Conservation (phyloP, 1,140 invertebrate species). For the Drosophila ambigua region DNA sequence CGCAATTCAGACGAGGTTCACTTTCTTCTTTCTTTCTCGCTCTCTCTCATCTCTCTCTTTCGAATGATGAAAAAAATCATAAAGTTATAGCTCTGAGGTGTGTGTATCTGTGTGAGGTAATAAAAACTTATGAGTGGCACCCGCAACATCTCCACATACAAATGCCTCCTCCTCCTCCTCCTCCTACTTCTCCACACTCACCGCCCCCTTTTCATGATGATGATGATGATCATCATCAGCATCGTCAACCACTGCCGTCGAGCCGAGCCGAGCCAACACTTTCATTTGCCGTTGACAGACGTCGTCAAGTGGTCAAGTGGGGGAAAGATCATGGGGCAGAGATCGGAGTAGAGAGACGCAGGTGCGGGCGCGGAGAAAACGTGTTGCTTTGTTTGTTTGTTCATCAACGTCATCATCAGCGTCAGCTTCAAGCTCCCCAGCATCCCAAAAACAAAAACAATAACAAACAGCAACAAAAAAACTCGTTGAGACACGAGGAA, state of each 20-base stretch:
- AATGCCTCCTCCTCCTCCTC: slow-evolving; percentile 5
- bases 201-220: slow-evolving; percentile 28
- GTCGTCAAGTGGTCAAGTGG: slow-evolving; percentile 48
- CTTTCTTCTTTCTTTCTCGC: slow-evolving; percentile 43
- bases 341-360: not conserved
- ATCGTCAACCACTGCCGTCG: too few species aligned
- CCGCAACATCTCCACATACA: slow-evolving; percentile 16
- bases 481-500: slow-evolving; percentile 29
- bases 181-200: not conserved
- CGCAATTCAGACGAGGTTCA: slow-evolving; percentile 22
- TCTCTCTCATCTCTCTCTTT: slow-evolving; percentile 2
- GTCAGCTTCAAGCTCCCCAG: slow-evolving; percentile 9
- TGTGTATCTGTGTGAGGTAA: slow-evolving; percentile 29
- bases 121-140: slow-evolving; percentile 45
- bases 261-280: slow-evolving; percentile 25
- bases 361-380: slow-evolving; percentile 26
- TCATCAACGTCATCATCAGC: slow-evolving; percentile 50
- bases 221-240: slow-evolving; percentile 15
- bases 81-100: slow-evolving; percentile 5
- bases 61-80: slow-evolving; percentile 4
- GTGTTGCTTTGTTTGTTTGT: slow-evolving; percentile 50
- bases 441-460: not conserved
- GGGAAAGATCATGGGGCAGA: slow-evolving; percentile 1
- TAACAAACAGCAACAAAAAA: not conserved
- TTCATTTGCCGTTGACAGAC: slow-evolving; percentile 51